These are phyloP conservation scores for Camponotus pennsylvanicus DNA, from an alignment of 1,140 invertebrate species.

Conservation along the genomic window DNA sequence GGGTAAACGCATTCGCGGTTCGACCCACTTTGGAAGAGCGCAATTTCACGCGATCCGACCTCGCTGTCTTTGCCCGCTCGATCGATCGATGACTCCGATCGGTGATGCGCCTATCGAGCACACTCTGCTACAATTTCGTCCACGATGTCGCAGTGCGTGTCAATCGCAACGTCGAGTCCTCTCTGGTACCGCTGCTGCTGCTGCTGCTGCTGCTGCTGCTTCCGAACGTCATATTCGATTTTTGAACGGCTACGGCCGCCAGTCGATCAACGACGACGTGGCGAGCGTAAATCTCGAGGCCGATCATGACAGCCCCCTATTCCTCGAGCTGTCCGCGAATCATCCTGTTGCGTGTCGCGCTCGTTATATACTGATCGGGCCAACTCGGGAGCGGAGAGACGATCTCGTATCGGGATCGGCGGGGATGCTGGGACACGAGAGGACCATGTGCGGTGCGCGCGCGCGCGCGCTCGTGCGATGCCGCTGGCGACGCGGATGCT, in stretches of 20 bases:
- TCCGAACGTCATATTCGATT: conserved; percentile 19
- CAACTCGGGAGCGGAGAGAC: neutral
- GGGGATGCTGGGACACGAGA: conserved; percentile 22
- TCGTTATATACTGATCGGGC: conserved; percentile 43
- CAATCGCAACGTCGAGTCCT: neutral
- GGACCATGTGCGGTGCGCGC: conserved; percentile 50
- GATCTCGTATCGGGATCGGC: conserved; percentile 27
- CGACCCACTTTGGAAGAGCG: conserved; percentile 39
- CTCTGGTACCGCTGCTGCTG: neutral
- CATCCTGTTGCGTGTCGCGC: conserved; percentile 11
- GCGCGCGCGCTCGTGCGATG: neutral
- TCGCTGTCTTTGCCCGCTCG: neutral
- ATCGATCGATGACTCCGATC: conserved; percentile 38
- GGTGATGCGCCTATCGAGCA: neutral
- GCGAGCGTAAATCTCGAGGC: neutral
- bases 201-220: neutral
- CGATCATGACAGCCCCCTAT: conserved; percentile 14
- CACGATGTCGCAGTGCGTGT: neutral
- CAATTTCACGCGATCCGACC: conserved; percentile 36
- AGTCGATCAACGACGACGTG: neutral
- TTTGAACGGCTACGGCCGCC: neutral
- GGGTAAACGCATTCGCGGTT: conserved; percentile 21
- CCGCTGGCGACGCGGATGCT: neutral
- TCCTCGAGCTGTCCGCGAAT: neutral
- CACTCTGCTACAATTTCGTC: neutral